Evolutionary conservation across 2,113 vertebrate species (phyloP), one percentile per base, ranked within the genome.

Genomic region (Eclectus roratus): DNA sequence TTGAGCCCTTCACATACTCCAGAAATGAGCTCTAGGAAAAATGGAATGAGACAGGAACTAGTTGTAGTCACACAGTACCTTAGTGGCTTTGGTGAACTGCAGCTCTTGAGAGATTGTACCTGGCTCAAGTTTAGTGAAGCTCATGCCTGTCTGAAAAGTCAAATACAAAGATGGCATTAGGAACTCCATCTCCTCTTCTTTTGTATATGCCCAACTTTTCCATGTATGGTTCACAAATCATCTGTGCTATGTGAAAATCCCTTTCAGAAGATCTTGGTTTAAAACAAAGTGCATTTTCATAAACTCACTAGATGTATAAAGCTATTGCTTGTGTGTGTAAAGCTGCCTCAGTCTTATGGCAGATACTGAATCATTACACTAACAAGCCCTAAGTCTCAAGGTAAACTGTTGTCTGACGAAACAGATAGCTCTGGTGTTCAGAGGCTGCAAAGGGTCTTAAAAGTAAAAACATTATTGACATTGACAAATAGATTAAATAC

Each of bases 391-490:
- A 55, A 55, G 79, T 86, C 77, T 74, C 92, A 19, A 20, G 50
- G 25, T 47, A 79, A 89, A 87, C 21, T 41, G 8, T 28, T 91
- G 76, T 78, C 68, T 95, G 84, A 85, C 53, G 60, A 90, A 89
- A 94, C n/a, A 81, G 89, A 82, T 88, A 91, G 82, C 82, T 74
- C 83, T 74, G 52, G 44, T 61, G 56, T 86, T 96, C 4, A 2
- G 56, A 80, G 77, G 17, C 79, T 85, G 44, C 63, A 80, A 88
- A 83, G 17, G 71, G 55, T 89, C 52, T 94, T 88, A 86, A 37
- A 85, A 92, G 17, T 85, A 50, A 93, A 84, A 93, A 71, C 64
- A 91, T 56, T 91, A 88, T 90, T 96, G 85, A 80, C 85, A 88
- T 41, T 90, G 95, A 95, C 2, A 1, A 93, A 88, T 65, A 92